Base-by-base conservation (phyloP, 2,797 vertebrate species). In the Fistularia tabacaria region DNA sequence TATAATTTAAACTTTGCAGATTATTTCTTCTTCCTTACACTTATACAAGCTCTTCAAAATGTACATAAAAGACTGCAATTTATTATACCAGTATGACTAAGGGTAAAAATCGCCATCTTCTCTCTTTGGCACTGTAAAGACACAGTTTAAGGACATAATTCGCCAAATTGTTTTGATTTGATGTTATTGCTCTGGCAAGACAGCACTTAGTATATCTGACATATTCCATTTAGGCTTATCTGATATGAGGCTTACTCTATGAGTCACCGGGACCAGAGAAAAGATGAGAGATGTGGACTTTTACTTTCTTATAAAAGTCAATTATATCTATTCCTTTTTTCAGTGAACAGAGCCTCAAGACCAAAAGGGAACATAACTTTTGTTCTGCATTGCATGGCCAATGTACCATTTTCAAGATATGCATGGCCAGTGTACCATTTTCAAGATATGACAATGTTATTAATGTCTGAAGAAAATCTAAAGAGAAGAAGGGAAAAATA, bases 181-280 rank as follows among this genome's bases (percentile, higher is more conserved):
- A 69, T 69, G 71, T 83, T 85, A 78, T 77, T 80, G 62, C 73
- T 56, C 45, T 48, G 69, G 81, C 66, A 69, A 79, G 63, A 75
- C 66, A 76, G 70, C 7, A n/a, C 74, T 80, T 69, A 52, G 53
- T 79, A 59, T 60, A 67, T 79, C 61, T 74, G 79, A 81, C 75
- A 71, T 70, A 76, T 80, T 81, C 75, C 77, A 83, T 87, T 85
- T 84, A 79, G 72, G 68, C 62, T 74, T 82, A 80, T 84, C 81
- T 73, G 69, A 73, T 79, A 68, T 52, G 58, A 77, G 52, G 60
- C 68, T 57, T 41, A 42, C 59, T 71, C 57, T 61, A 42, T 82
- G 79, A 85, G 74, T 82, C 83, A 79, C 62, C 47, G 11, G 14
- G 41, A 75, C 55, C 59, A 59, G 59, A 65, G 66, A 57, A 77